phyloP scores from a whole-genome alignment of 2,888 invertebrate genomes.

The Drosophila fungiperda region DNA sequence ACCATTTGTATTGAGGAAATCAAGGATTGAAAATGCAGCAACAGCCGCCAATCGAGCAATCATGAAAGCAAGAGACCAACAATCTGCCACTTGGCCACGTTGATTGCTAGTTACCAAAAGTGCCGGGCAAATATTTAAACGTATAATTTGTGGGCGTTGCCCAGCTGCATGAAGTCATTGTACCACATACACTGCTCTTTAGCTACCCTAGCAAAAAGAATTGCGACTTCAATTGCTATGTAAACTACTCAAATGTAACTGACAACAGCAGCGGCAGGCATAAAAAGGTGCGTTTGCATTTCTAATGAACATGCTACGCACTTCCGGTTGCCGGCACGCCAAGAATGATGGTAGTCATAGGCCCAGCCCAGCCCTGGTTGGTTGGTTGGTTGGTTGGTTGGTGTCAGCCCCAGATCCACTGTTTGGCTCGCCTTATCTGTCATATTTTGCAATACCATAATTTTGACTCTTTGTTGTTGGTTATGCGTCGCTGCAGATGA shows the following conservation, averaged over 20 bases:
- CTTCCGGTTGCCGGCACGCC: constrained; percentile 73
- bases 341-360: constrained; percentile 69
- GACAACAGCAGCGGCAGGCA: constrained; percentile 46
- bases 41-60: constrained; percentile 53
- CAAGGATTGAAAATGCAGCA: constrained; percentile 35
- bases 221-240: constrained; percentile 46
- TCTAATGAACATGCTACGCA: constrained; percentile 83
- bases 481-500: constrained; percentile 70
- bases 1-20: constrained; percentile 49
- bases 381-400: background rate
- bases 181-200: constrained; percentile 29
- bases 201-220: constrained; percentile 26
- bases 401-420: constrained; percentile 17
- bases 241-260: constrained; percentile 66
- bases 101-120: constrained; percentile 71
- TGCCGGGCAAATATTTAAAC: constrained; percentile 75
- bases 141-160: constrained; percentile 74
- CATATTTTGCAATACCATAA: constrained; percentile 78
- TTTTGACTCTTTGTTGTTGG: constrained; percentile 52
- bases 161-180: constrained; percentile 53
- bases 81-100: constrained; percentile 63
- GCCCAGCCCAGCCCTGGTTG: constrained; percentile 19
- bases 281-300: constrained; percentile 83
- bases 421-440: constrained; percentile 64
- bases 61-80: constrained; percentile 43